Base-by-base conservation (phyloP, 1,140 invertebrate species). In the Diabrotica undecimpunctata region DNA sequence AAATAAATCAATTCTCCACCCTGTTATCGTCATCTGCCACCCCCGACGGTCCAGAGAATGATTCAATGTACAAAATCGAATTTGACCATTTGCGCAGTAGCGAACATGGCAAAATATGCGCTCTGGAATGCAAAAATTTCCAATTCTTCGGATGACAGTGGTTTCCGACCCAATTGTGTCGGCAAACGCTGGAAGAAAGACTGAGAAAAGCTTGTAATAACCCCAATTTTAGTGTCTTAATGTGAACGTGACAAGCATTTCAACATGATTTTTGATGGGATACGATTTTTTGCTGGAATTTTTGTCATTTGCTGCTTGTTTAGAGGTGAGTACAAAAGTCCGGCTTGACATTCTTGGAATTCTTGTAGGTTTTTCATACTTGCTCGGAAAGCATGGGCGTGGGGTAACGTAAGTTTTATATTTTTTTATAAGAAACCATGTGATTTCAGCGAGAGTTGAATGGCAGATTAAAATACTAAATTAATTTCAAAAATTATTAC, bases 61-160 rank as follows among this genome's bases (percentile, higher is more conserved):
- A 57, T 57, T 57, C 55, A 57, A 57, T 57, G 55, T 57, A 57
- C 38, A 57, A 57, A 57, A 57, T 57, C 55, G 55, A 57, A 57
- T 38, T 36, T 7, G 55, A 36, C 6, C 7, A 9, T 57, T 25
- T 57, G 55, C 55, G 55, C 55, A 57, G 55, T 38, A 11, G 55
- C 55, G 38, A 37, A 10, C 25, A 9, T 36, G 55, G 10, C 14
- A 57, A 37, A 57, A 57, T 57, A 25, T 37, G n/a, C 55, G n/a
- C 38, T 36, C 55, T 38, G 55, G 55, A 57, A 57, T 57, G 55
- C 36, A n/a, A 57, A 11, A 37, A 57, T 57, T 57, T 57, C 38
- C 55, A 25, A 57, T 12, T 57, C 37, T 57, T 57, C 25, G 8
- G 38, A 57, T 57, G n/a, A 57, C 37, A 25, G 55, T 37, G 37